Conservation (phyloP, 2,113 vertebrate genomes). For the Erythrolamprus reginae region DNA sequence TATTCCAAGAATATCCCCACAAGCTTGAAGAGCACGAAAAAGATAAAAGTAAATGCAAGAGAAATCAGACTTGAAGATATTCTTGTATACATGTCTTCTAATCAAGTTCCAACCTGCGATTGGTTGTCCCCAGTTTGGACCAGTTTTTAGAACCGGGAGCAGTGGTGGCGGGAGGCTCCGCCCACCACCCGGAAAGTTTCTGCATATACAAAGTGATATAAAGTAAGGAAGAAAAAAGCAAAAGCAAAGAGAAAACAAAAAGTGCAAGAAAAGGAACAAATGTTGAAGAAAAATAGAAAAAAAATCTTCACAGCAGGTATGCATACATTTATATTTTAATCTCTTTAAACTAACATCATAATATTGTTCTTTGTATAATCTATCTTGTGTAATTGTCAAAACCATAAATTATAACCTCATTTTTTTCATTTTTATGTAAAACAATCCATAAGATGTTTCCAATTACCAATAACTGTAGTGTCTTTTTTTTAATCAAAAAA, state of each 20-base stretch:
- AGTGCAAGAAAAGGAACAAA: not conserved
- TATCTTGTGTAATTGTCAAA: not conserved
- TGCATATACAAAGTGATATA: not conserved
- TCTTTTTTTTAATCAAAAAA: not conserved
- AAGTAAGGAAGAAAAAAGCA: not conserved
- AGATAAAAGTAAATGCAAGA: not conserved
- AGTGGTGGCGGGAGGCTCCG: too few relatives aligned
- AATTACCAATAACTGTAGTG: not conserved
- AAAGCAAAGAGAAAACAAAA: not conserved
- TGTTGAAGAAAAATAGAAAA: not conserved
- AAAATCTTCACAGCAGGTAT: not conserved
- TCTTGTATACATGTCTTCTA: constrained; percentile 1
- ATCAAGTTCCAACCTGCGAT: not conserved
- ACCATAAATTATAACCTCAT: not conserved
- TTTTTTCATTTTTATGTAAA: not conserved
- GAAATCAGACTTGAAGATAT: not conserved
- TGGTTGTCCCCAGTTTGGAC: too few relatives aligned
- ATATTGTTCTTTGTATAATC: not conserved
- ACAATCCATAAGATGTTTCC: not conserved
- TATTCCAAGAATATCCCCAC: not conserved
- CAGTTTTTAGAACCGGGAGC: too few relatives aligned
- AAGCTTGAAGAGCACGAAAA: not conserved
- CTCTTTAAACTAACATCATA: not conserved
- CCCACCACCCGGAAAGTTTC: too few relatives aligned
- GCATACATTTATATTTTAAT: not conserved